phyloP scores from a whole-genome alignment of 2,888 invertebrate genomes.

The Drosophila mimica region DNA sequence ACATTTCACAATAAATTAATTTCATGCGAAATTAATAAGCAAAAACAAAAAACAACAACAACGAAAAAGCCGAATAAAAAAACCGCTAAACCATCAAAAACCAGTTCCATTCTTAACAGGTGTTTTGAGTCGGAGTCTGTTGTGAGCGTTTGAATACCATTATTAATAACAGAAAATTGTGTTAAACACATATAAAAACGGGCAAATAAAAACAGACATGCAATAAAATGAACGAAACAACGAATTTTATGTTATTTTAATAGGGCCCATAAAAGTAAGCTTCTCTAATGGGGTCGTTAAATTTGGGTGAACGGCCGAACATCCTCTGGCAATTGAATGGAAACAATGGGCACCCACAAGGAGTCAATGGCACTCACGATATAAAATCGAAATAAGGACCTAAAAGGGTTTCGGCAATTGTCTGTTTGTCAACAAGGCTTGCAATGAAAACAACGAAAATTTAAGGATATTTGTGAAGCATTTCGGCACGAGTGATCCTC shows the following conservation, averaged over 20 bases:
- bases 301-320: conserved; percentile 39
- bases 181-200: conserved; percentile 52
- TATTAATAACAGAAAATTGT: conserved; percentile 67
- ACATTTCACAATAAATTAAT: conserved; percentile 44
- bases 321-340: conserved; percentile 30
- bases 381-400: conserved; percentile 35
- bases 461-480: conserved; percentile 48
- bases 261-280: conserved; percentile 48
- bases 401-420: conserved; percentile 52
- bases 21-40: conserved; percentile 57
- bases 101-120: conserved; percentile 70
- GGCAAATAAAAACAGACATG: conserved; percentile 40
- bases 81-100: conserved; percentile 48
- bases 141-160: conserved; percentile 56
- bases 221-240: conserved; percentile 38
- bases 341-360: conserved; percentile 60
- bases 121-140: conserved; percentile 49
- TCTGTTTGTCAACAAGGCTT: conserved; percentile 31
- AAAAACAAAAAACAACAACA: conserved; percentile 21
- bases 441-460: conserved; percentile 40
- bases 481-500: conserved; percentile 56
- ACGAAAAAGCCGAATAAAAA: conserved; percentile 8
- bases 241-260: conserved; percentile 58
- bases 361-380: conserved; percentile 46
- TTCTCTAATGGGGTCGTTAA: conserved; percentile 55